A percentile compares a stretch with the other conserved stretches of the same genome.
phyloP scores from a whole-genome alignment of 2,797 vertebrate genomes.

The Enteromius mattozi region DNA sequence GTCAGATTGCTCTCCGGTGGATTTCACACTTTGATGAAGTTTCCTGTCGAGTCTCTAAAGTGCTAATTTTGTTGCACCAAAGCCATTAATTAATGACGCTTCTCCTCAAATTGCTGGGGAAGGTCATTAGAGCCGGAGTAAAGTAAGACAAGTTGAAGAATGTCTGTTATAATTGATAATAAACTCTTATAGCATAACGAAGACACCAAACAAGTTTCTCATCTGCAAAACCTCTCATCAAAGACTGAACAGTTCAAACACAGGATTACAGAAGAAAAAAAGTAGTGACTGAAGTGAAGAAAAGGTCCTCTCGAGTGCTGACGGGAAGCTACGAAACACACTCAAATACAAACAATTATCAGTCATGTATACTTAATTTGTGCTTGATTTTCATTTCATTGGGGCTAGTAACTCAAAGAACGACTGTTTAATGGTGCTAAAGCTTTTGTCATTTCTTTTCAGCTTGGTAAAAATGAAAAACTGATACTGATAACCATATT shows the following conservation, averaged over 20 bases:
- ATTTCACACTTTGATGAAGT: constrained; percentile 61
- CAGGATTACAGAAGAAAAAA: neutral
- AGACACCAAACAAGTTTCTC: constrained; percentile 24
- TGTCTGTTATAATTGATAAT: constrained; percentile 41
- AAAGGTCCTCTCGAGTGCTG: neutral
- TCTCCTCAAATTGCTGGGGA: constrained; percentile 61
- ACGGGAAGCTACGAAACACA: neutral
- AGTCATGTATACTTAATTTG: neutral
- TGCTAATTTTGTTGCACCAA: constrained; percentile 60
- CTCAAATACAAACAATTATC: constrained; percentile 6
- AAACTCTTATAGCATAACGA: constrained; percentile 30
- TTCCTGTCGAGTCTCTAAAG: constrained; percentile 59
- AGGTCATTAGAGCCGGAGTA: constrained; percentile 57
- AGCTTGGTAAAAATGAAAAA: neutral
- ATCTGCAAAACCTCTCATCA: constrained; percentile 18
- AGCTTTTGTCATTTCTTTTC: neutral
- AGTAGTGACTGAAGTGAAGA: neutral
- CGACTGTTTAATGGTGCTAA: neutral
- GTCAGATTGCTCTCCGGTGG: constrained; percentile 58
- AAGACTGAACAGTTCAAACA: neutral
- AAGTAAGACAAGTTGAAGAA: constrained; percentile 51
- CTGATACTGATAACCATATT: neutral
- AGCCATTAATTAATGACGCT: constrained; percentile 64
- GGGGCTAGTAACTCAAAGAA: neutral
- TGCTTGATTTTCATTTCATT: constrained; percentile 6